Conservation (phyloP, 2,113 vertebrate genomes). For the Halcyon malimbica region DNA sequence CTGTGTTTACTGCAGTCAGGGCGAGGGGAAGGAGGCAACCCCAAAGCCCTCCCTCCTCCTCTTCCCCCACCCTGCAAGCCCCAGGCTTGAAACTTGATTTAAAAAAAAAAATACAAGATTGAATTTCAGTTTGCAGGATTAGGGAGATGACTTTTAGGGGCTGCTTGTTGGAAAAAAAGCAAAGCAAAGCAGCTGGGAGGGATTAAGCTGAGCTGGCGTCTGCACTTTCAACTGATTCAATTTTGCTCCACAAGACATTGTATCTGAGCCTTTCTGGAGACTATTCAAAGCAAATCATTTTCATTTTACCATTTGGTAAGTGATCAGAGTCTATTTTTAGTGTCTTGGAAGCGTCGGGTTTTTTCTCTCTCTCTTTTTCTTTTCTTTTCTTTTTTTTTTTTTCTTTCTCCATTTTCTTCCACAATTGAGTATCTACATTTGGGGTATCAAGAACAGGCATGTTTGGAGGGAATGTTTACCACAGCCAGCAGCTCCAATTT, state of each 20-base stretch:
- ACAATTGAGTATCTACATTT: slow-evolving; percentile 5
- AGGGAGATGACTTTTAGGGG: slow-evolving; percentile 76
- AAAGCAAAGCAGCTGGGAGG: slow-evolving; percentile 77
- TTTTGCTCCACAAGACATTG: slow-evolving; percentile 75
- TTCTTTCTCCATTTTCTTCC: neutral
- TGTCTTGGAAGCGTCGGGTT: slow-evolving; percentile 28
- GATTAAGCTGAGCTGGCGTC: slow-evolving; percentile 74
- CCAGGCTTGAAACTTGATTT: slow-evolving; percentile 72
- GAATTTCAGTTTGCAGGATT: slow-evolving; percentile 80
- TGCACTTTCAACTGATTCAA: slow-evolving; percentile 76
- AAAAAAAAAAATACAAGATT: slow-evolving; percentile 71
- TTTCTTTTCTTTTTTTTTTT: neutral
- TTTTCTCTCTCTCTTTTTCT: neutral
- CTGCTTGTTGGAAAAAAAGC: slow-evolving; percentile 73
- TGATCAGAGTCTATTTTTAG: slow-evolving; percentile 69
- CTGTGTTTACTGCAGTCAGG: slow-evolving; percentile 68
- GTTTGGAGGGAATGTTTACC: slow-evolving; percentile 30
- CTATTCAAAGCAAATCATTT: slow-evolving; percentile 74
- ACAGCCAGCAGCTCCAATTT: slow-evolving; percentile 9
- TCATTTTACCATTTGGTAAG: slow-evolving; percentile 71
- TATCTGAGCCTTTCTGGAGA: slow-evolving; percentile 74
- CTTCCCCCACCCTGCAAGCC: slow-evolving; percentile 64
- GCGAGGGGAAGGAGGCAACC: slow-evolving; percentile 43
- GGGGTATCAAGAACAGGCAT: slow-evolving; percentile 48
- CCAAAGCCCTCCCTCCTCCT: slow-evolving; percentile 60